phyloP scores from a whole-genome alignment of 2,113 vertebrate species.

The Poicephalus meyeri region DNA sequence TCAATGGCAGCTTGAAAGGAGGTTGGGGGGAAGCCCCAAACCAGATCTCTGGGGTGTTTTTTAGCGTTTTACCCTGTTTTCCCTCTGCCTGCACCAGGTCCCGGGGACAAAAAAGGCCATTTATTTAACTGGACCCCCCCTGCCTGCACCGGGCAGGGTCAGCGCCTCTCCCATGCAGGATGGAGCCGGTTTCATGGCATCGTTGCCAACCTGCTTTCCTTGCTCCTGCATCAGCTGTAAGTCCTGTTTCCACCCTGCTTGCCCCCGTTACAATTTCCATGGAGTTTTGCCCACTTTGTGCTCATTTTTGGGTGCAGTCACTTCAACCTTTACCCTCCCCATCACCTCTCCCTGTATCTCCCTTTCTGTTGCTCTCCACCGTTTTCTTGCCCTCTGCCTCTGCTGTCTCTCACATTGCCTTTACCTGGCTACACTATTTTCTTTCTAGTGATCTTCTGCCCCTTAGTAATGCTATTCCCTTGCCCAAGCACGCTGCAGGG shows the following conservation, averaged over 20 bases:
- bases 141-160: rapidly evolving
- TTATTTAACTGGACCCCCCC: background rate
- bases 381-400: background rate
- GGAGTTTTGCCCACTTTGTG: background rate
- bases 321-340: background rate
- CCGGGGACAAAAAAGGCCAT: no score
- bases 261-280: background rate
- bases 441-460: background rate
- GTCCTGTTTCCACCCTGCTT: background rate
- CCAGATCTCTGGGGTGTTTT: background rate
- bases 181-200: background rate
- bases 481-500: background rate
- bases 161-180: rapidly evolving
- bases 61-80: no score
- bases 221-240: background rate
- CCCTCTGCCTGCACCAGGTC: background rate
- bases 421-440: background rate
- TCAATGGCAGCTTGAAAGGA: background rate
- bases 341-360: background rate
- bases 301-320: background rate
- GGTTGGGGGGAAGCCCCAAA: rapidly evolving
- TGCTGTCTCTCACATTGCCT: background rate
- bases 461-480: background rate
- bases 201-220: background rate
- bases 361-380: background rate